Percentiles rank a stretch among this genome's conserved stretches.
Conservation (phyloP, 2,113 vertebrate species). For the Coreoperca whiteheadi region DNA sequence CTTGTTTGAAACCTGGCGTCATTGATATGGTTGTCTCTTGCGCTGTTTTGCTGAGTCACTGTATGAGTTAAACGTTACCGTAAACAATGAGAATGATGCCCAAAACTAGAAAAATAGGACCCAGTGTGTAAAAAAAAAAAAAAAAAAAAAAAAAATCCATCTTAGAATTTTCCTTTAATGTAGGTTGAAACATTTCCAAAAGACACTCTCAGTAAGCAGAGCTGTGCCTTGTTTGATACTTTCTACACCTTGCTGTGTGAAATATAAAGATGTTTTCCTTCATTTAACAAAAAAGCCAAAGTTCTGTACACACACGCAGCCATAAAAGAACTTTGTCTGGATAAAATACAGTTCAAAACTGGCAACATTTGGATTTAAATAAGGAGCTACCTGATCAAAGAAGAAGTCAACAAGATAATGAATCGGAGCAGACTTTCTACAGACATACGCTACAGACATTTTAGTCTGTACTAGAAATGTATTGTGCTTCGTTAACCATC, state of each 20-base stretch:
- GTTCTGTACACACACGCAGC: too few relatives aligned
- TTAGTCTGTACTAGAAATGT: not conserved
- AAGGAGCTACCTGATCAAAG: too few relatives aligned
- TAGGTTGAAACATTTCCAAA: too few relatives aligned
- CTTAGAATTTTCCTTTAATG: too few relatives aligned
- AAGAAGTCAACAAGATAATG: not conserved
- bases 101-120: not conserved
- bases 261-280: not conserved
- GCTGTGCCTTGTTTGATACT: too few relatives aligned
- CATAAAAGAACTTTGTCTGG: too few relatives aligned
- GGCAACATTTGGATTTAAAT: not conserved
- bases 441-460: not conserved
- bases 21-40: not conserved
- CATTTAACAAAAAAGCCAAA: not conserved
- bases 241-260: too few relatives aligned
- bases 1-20: too few relatives aligned
- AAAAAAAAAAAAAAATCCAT: too few relatives aligned
- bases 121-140: too few relatives aligned
- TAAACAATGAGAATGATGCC: not conserved
- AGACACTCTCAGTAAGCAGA: too few relatives aligned
- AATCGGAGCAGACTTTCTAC: not conserved
- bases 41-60: not conserved
- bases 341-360: too few relatives aligned
- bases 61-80: not conserved
- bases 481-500: not conserved